Conservation (phyloP, 2,113 vertebrate genomes). For the Tachysurus vachellii region DNA sequence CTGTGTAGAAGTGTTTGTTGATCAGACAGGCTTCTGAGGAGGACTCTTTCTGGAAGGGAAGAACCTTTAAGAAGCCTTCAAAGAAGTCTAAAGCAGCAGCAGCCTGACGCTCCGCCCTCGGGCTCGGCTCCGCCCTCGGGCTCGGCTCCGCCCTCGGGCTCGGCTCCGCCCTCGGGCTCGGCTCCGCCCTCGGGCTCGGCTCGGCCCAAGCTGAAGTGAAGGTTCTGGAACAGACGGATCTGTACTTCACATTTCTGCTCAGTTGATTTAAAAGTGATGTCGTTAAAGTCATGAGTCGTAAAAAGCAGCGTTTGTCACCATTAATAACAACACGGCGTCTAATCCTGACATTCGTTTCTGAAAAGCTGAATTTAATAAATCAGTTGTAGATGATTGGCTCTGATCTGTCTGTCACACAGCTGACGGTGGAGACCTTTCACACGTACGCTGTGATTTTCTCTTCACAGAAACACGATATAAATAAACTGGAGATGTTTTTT, state of each 20-base stretch:
- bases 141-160: too few relatives aligned
- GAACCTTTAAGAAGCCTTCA: neutral
- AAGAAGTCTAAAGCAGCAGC: neutral
- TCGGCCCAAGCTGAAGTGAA: neutral
- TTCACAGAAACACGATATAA: neutral
- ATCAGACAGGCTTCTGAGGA: neutral
- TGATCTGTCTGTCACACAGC: neutral
- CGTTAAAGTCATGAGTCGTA: neutral
- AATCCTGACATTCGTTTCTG: neutral
- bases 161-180: too few relatives aligned
- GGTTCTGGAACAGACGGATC: neutral
- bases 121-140: too few relatives aligned
- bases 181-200: too few relatives aligned
- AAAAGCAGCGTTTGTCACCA: neutral
- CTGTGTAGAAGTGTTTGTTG: neutral
- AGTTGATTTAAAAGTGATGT: neutral
- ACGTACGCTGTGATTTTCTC: neutral
- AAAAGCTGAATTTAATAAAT: neutral
- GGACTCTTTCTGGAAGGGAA: neutral
- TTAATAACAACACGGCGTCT: neutral
- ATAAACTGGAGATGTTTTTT: neutral
- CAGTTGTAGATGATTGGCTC: neutral
- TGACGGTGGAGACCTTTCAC: neutral
- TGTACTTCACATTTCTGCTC: neutral
- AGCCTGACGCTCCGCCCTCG: too few relatives aligned